Base-by-base conservation (phyloP, 2,888 invertebrate species). In the Sarcophaga caerulescens region DNA sequence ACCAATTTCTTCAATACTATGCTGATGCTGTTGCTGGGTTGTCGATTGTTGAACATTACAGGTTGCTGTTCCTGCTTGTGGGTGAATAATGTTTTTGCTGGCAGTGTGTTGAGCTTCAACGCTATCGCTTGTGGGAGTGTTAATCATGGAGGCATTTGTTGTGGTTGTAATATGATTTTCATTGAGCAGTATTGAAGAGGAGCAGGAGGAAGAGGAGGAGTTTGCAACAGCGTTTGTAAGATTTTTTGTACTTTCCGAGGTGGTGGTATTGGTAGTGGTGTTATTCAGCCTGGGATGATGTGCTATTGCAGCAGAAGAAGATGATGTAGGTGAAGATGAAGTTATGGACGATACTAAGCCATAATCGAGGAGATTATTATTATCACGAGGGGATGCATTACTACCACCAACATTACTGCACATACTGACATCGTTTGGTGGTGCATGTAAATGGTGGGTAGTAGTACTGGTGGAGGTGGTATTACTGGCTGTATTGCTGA, bases 1-100 rank as follows among this genome's bases (percentile, higher is more conserved):
- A 63, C 90, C 90, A 63, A 90, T 81, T 75, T 90, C 91, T 60
- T 90, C 91, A 75, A 90, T 90, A 87, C 89, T 90, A 71, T 91
- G 90, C 68, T 87, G n/a, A n/a, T n/a, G 89, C 44, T 6, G 81
- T 82, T 69, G 78, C 59, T 35, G 60, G 63, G 69, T 45, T 71
- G 81, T 17, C 59, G 66, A 82, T 84, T 87, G 66, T 59, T 86
- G 78, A 14, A 14, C 52, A 76, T 83, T 79, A 82, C 83, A 80
- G 66, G 85, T 80, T 79, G 81, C 78, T 86, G 88, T 73, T 84
- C 79, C 21, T 63, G 75, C 63, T 80, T 81, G 75, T 76, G 77
- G 85, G 81, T 74, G 81, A 81, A 63, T 88, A 62, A 81, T 87
- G 82, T 19, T 82, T 69, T 59, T 87, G 70, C 62, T 84, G 78